Base-by-base conservation (phyloP, 2,113 vertebrate species). In the Tenrec ecaudatus region DNA sequence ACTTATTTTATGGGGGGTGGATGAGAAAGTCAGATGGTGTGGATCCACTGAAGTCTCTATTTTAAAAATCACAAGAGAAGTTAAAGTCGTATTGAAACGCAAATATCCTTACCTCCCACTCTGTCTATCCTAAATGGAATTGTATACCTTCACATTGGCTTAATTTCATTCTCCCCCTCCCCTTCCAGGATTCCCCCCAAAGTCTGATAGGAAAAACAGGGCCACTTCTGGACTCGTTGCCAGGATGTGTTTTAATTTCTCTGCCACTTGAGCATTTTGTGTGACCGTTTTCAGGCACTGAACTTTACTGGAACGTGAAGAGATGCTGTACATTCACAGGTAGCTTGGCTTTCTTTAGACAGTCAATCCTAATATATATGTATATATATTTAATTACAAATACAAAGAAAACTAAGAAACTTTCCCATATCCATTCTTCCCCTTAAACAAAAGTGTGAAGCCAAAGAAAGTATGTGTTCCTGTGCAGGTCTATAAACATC, bases 1-100 rank as follows among this genome's bases (percentile, higher is more conserved):
- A 77, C 94, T 95, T 96, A 91, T 90, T 96, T 96, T 93, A 77
- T 73, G 88, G 84, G 43, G 43, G 60, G 84, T 90, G 33, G 43
- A 77, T 73, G 82, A 86, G 47, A 88, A 95, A 92, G 43, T 86
- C 47, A 6, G 75, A 91, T 38, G 81, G 33, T 68, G 57, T 53
- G 36, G 88, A 90, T 82, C 57, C 71, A 79, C 90, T 29, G 31
- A 80, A 82, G 40, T 90, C 60, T 71, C 38, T 73, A 25, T 66
- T 62, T 62, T 78, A 85, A 92, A 95, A 95, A 68, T 73, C 36
- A 66, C 75, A 40, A 20, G 57, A 81, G 77, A 95, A 93, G 93
- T 93, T 58, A 92, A 91, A 93, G 33, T 84, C 36, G 47, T 43
- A 82, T 2, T 86, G 89, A 95, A 94, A 94, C 47, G 47, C 47